phyloP scores from a whole-genome alignment of 2,797 vertebrate species.

The Pantherophis vulpinus region DNA sequence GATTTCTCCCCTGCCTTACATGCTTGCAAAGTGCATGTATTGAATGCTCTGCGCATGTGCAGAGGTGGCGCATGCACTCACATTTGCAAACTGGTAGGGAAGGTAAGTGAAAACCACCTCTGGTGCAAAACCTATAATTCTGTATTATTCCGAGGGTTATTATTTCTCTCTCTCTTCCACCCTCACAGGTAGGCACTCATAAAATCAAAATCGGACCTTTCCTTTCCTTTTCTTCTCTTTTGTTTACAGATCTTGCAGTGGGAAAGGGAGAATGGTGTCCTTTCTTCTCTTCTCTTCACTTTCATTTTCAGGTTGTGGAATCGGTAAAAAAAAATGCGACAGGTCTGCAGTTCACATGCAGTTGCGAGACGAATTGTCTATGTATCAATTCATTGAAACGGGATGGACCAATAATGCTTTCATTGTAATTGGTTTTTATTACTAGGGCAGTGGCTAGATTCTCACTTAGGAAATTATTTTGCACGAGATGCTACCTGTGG shows the following conservation, averaged over 20 bases:
- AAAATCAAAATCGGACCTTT: no score
- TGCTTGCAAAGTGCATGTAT: no score
- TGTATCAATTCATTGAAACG: neutral
- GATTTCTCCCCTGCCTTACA: no score
- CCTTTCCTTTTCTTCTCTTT: neutral
- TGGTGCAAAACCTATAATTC: neutral
- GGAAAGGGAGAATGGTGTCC: neutral
- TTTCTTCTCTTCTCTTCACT: neutral
- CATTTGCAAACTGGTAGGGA: no score
- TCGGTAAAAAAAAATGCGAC: neutral
- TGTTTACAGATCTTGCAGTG: neutral
- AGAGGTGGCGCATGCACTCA: no score
- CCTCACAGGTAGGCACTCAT: neutral
- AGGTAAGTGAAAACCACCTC: no score
- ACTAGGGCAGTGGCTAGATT: neutral
- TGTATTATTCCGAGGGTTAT: neutral
- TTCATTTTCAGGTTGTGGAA: no score
- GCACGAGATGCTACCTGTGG: neutral
- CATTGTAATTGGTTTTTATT: neutral
- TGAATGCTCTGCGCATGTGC: no score
- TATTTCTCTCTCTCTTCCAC: no score
- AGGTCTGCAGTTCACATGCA: constrained; percentile 7
- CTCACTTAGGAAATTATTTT: neutral
- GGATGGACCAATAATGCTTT: neutral
- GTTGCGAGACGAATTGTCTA: no score